A percentile compares a stretch with the other conserved stretches of the same genome.
phyloP scores from a whole-genome alignment of 2,888 invertebrate species.

The Tipula unca region DNA sequence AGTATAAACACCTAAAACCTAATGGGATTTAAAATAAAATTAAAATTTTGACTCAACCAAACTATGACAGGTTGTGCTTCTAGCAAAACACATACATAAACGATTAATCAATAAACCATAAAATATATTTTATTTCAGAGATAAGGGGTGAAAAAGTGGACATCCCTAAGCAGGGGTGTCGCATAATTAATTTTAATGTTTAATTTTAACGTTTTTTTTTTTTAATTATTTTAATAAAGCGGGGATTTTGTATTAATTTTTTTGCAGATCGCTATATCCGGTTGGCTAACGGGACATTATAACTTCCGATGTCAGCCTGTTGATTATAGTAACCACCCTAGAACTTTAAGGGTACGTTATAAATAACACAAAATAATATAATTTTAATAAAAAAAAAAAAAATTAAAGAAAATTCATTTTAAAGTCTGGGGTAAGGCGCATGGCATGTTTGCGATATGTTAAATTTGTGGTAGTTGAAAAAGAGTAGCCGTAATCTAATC shows the following conservation, averaged over 20 bases:
- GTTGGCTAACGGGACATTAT: slow-evolving; percentile 94
- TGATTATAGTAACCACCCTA: slow-evolving; percentile 86
- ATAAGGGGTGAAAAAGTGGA: neutral
- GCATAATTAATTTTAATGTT: neutral
- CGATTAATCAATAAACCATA: neutral
- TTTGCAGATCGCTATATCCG: slow-evolving; percentile 74
- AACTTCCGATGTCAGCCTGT: slow-evolving; percentile 94
- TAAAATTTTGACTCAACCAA: neutral
- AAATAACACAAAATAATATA: slow-evolving; percentile 1
- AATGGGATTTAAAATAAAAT: neutral
- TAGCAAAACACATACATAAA: neutral
- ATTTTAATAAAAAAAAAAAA: neutral
- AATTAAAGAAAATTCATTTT: neutral
- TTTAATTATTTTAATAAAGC: neutral
- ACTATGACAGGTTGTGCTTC: neutral
- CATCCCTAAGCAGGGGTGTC: neutral
- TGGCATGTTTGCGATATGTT: neutral
- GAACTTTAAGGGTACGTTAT: slow-evolving; percentile 74
- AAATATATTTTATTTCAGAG: slow-evolving; percentile 31
- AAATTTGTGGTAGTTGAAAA: neutral
- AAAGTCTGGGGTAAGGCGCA: neutral
- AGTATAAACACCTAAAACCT: neutral
- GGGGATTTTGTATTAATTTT: slow-evolving; percentile 19
- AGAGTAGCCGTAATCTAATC: neutral
- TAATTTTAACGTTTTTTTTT: neutral